Conservation (phyloP, 2,113 vertebrate species). For the Merops nubicus region DNA sequence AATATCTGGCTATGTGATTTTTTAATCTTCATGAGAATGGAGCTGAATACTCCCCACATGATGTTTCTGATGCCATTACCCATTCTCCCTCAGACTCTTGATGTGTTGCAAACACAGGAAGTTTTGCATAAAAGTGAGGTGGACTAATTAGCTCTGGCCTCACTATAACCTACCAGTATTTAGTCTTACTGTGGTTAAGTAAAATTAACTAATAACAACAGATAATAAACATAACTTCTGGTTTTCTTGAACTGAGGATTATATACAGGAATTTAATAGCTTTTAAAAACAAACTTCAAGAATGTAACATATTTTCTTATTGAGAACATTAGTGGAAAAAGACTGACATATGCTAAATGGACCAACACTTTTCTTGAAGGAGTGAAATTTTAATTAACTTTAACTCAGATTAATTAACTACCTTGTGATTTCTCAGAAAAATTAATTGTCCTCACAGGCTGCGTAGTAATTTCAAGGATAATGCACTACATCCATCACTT, state of each 20-base stretch:
- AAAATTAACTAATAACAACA: not conserved
- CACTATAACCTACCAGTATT: not conserved
- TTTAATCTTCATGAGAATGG: not conserved
- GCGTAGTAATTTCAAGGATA: not conserved
- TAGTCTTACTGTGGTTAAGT: not conserved
- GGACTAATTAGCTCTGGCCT: not conserved
- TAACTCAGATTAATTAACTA: constrained; percentile 20
- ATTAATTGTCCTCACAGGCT: not conserved
- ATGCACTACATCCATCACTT: not conserved
- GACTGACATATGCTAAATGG: not conserved
- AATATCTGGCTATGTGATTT: not conserved
- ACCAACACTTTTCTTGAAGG: not conserved
- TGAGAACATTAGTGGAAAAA: not conserved
- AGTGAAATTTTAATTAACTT: constrained; percentile 33
- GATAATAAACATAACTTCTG: not conserved
- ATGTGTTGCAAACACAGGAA: not conserved
- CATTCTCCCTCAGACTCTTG: not conserved
- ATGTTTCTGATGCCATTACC: not conserved
- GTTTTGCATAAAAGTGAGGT: not conserved
- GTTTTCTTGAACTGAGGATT: not conserved
- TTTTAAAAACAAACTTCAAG: not conserved
- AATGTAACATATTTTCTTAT: not conserved
- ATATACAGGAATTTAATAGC: not conserved
- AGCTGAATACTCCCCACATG: not conserved
- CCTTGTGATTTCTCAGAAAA: constrained; percentile 13